A percentile compares a stretch with the other conserved stretches of the same genome.
Evolutionary conservation across 92 coral and sea anemone species (phyloP).

Genomic region (Epizoanthus illoricatus): DNA sequence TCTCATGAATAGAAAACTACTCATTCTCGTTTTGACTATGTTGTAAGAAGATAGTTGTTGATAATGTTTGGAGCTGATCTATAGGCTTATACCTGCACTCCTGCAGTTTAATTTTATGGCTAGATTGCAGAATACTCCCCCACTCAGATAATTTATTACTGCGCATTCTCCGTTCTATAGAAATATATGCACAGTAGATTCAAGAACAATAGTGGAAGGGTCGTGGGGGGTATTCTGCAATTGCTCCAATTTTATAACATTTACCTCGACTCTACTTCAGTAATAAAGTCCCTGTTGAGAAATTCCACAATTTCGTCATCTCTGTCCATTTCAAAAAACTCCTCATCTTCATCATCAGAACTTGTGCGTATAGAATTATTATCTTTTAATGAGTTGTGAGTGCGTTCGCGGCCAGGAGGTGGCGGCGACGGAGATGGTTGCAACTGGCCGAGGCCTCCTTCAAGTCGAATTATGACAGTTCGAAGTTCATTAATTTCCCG

Average conservation of each 20-base stretch:
- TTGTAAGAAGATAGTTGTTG: too few species aligned
- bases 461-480: conserved; percentile 55
- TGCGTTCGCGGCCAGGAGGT: conserved; percentile 10
- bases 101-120: neutral
- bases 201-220: too few species aligned
- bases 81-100: too few species aligned
- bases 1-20: too few species aligned
- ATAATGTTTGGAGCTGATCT: too few species aligned
- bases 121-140: too few species aligned
- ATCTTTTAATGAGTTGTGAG: conserved; percentile 41
- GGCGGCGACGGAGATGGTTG: conserved; percentile 2
- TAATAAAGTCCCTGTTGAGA: conserved; percentile 23
- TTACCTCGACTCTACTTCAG: conserved; percentile 27
- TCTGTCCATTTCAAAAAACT: conserved; percentile 74
- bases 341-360: conserved; percentile 75
- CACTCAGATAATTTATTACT: too few species aligned
- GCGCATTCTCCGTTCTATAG: too few species aligned
- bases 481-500: conserved; percentile 80
- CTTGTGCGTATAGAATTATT: conserved; percentile 45
- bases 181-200: too few species aligned
- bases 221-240: too few species aligned
- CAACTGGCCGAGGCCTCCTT: conserved; percentile 30
- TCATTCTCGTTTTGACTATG: too few species aligned
- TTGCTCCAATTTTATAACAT: neutral
- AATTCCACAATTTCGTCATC: conserved; percentile 57